Base-by-base conservation (phyloP, 2,888 invertebrate species). In the Allacma fusca region DNA sequence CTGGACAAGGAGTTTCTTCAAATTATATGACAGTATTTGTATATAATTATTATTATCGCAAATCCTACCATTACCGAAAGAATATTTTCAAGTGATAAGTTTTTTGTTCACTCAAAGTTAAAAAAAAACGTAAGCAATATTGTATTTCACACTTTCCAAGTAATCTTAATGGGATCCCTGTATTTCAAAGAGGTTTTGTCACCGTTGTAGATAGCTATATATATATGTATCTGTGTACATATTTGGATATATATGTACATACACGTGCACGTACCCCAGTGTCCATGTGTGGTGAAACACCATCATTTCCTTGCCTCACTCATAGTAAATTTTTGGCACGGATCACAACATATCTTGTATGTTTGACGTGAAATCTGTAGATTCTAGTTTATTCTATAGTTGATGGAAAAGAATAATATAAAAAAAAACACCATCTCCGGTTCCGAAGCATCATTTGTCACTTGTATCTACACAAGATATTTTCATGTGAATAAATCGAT, bases 321-420 rank as follows among this genome's bases (percentile, higher is more conserved):
- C n/a, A n/a, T 16, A 50, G 5, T 50, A 9, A 12, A 9, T 62
- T 23, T 65, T 65, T 65, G 65, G 65, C 65, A 65, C 65, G 65
- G 65, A 65, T 65, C 65, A 65, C 75, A 69, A 34, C 57, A 34
- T 62, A 43, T 24, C 64, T 19, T 50, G 19, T 50, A 19, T 50
- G 50, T 13, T 50, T 13, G n/a, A 50, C n/a, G 16, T 50, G 19
- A 19, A 34, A 50, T n/a, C 50, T 50, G 13, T 13, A 40, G 5
- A 50, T 50, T 50, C 19, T 19, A 50, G 2, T 13, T 50, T 50
- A 16, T 19, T 50, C 2, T 50, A 34, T n/a, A 50, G 19, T 50
- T 12, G 50, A 50, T 50, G n/a, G 50, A 50, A n/a, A 50, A n/a
- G 50, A 50, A 50, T 34, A 34, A 34, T 19, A 50, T 50, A n/a